Percentiles rank a stretch among this genome's conserved stretches.
phyloP scores from a whole-genome alignment of 2,797 vertebrate genomes.

The Pseudochirops corinnae region DNA sequence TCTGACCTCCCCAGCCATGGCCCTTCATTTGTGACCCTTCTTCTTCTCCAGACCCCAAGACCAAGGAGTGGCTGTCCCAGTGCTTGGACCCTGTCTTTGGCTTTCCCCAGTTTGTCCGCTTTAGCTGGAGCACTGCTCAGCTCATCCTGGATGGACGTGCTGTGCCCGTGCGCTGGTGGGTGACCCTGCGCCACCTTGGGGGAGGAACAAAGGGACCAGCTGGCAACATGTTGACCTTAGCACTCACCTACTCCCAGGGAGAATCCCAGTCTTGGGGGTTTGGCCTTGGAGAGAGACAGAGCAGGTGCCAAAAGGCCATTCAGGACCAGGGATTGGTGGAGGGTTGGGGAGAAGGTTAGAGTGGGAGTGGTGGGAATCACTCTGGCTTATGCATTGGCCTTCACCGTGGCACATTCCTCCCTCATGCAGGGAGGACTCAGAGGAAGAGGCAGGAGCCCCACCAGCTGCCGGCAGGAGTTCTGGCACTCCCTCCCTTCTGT shows the following conservation, averaged over 20 bases:
- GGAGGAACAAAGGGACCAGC: neutral
- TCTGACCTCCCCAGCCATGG: neutral
- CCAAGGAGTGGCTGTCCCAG: slow-evolving; percentile 91
- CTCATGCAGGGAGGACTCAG: slow-evolving; percentile 77
- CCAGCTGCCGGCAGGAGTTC: slow-evolving; percentile 69
- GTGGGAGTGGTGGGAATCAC: neutral
- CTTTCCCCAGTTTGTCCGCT: slow-evolving; percentile 94
- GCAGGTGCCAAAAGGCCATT: neutral
- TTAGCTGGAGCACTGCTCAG: slow-evolving; percentile 95
- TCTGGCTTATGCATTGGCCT: neutral
- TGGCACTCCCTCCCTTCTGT: slow-evolving; percentile 84
- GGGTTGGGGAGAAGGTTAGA: neutral
- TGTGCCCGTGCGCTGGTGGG: slow-evolving; percentile 89
- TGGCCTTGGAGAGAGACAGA: neutral
- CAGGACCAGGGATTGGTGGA: neutral
- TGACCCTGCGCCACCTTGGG: slow-evolving; percentile 3
- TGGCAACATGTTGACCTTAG: neutral
- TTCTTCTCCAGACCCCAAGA: slow-evolving; percentile 89
- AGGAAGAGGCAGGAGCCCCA: slow-evolving; percentile 81
- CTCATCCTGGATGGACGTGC: slow-evolving; percentile 91
- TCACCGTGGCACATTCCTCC: neutral
- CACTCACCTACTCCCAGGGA: neutral
- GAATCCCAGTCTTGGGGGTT: neutral
- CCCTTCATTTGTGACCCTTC: neutral
- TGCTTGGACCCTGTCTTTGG: slow-evolving; percentile 93